Evolutionary conservation across 2,113 vertebrate species (phyloP).

Genomic region (Spheniscus mendiculus): DNA sequence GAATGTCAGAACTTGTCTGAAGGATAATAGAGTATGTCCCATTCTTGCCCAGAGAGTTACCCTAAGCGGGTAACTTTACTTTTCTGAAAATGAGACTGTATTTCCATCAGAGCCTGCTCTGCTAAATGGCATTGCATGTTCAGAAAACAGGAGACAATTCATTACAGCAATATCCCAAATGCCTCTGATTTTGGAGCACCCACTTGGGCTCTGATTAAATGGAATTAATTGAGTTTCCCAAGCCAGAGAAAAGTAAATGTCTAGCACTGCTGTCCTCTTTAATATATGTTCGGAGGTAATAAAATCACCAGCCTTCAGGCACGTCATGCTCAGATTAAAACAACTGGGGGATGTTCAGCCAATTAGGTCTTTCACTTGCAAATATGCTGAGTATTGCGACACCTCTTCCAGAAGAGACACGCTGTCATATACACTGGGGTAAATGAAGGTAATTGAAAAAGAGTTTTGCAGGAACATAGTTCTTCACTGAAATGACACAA

Average conservation of each 20-base stretch:
- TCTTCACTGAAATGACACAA: neutral
- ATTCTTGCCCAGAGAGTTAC: neutral
- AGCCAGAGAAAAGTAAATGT: neutral
- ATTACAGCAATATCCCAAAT: neutral
- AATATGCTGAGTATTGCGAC: neutral
- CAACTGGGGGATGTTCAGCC: neutral
- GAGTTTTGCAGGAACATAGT: neutral
- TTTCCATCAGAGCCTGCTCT: neutral
- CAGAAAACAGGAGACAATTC: neutral
- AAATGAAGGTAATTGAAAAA: neutral
- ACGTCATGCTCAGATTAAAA: neutral
- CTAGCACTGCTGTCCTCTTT: constrained; percentile 12
- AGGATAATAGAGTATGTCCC: neutral
- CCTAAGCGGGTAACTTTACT: neutral
- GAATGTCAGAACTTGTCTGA: neutral
- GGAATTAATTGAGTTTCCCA: constrained; percentile 33
- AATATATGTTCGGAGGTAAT: neutral
- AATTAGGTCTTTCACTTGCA: neutral
- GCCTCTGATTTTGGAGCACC: neutral
- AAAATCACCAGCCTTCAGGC: neutral
- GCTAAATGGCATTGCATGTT: neutral
- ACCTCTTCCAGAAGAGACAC: neutral
- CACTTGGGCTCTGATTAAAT: neutral
- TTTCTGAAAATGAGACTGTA: neutral
- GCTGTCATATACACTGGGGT: neutral